Evolutionary conservation across 2,797 vertebrate species (phyloP).

Genomic region (Onychomys arenicola): DNA sequence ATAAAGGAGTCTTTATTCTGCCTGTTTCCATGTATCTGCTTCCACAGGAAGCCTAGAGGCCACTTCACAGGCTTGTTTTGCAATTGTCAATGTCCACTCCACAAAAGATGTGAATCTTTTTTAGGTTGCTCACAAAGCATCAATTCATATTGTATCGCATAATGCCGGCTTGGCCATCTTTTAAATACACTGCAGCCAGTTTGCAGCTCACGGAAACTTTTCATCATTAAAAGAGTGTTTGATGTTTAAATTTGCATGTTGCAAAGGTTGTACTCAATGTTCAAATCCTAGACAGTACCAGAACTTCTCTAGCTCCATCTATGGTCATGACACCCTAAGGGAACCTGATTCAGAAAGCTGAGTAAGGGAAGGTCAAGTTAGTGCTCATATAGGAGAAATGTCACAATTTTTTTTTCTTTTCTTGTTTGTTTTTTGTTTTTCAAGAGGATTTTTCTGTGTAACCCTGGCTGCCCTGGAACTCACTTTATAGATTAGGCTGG

Average conservation of each 20-base stretch:
- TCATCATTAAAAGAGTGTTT: conserved; percentile 22
- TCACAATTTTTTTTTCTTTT: neutral
- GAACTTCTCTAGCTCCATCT: neutral
- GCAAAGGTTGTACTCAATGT: neutral
- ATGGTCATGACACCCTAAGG: neutral
- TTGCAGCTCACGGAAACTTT: neutral
- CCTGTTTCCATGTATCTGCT: neutral
- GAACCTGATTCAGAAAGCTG: too few species aligned
- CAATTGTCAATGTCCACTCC: neutral
- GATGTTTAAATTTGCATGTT: neutral
- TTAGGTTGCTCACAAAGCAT: conserved; percentile 35
- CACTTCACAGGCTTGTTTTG: neutral
- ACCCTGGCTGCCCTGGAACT: neutral
- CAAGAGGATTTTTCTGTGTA: neutral
- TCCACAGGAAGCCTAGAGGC: conserved; percentile 12
- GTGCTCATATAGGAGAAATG: neutral
- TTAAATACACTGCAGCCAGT: conserved; percentile 1
- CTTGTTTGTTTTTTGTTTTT: neutral
- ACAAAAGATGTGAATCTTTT: conserved; percentile 46
- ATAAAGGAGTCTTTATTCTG: conserved; percentile 48
- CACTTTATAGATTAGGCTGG: neutral
- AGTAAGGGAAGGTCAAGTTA: neutral
- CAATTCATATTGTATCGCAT: neutral
- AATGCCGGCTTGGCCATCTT: neutral
- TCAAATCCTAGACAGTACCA: neutral